These are phyloP conservation scores for Hypocryptadius cinnamomeus DNA, from an alignment of 2,113 vertebrate genomes.

Conservation along the genomic window DNA sequence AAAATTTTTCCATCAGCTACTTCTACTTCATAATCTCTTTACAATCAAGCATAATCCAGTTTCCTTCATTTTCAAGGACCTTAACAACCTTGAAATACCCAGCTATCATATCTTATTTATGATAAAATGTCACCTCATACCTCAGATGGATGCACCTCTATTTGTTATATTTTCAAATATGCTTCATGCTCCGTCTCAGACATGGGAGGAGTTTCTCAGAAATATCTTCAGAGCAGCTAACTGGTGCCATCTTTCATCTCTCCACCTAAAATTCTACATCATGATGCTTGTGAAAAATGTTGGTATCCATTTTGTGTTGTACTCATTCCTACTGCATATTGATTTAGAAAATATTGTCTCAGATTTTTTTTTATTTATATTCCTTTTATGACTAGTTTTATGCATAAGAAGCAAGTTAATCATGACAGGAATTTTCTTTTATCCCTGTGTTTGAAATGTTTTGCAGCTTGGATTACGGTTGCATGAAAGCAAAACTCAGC, in stretches of 20 bases:
- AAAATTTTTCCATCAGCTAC: not conserved
- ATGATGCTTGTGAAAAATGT: not conserved
- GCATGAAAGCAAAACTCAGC: not conserved
- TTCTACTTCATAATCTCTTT: not conserved
- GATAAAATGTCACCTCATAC: not conserved
- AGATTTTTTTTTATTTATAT: not conserved
- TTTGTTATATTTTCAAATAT: not conserved
- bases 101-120: not conserved
- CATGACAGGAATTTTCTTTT: not conserved
- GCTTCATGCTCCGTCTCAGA: not conserved
- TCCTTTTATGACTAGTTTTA: not conserved
- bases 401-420: not conserved
- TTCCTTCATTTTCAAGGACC: not conserved
- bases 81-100: not conserved
- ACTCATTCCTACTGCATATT: not conserved
- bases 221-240: not conserved
- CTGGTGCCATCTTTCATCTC: not conserved
- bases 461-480: not conserved
- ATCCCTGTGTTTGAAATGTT: not conserved
- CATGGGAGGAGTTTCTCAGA: constrained; percentile 1
- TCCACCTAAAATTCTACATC: not conserved
- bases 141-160: not conserved
- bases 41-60: not conserved
- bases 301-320: not conserved
- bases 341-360: not conserved